A percentile compares a stretch with the other conserved stretches of the same genome.
These are phyloP conservation scores for Protonemura montana DNA, from an alignment of 2,888 invertebrate genomes.

Conservation along the genomic window DNA sequence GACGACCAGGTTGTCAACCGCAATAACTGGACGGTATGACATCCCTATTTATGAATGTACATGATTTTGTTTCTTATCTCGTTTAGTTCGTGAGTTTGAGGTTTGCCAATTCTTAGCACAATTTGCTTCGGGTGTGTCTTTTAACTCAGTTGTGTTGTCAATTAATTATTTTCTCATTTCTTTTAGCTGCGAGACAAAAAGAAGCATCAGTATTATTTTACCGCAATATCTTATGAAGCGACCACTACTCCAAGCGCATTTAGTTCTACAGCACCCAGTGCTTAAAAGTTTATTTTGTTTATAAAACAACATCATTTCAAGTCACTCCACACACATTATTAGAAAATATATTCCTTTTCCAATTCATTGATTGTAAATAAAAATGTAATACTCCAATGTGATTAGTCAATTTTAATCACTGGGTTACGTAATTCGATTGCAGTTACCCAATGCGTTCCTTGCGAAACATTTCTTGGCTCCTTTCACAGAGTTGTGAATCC, in stretches of 20 bases:
- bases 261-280: background rate
- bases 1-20: conserved; percentile 34
- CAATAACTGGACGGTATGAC: conserved; percentile 25
- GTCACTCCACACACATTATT: too few species aligned
- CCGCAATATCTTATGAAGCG: background rate
- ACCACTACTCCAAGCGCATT: background rate
- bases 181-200: background rate
- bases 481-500: background rate
- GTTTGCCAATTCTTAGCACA: background rate
- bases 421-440: background rate
- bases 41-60: background rate
- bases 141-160: background rate
- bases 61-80: background rate
- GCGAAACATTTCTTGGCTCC: background rate
- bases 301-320: too few species aligned
- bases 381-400: background rate
- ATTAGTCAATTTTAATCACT: background rate
- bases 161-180: background rate
- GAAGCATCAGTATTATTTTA: conserved; percentile 1
- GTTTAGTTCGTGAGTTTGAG: background rate
- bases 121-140: background rate
- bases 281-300: too few species aligned
- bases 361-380: conserved; percentile 17
- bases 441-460: background rate
- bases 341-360: background rate